Conservation (phyloP, 2,113 vertebrate genomes). For the Hylia prasina region DNA sequence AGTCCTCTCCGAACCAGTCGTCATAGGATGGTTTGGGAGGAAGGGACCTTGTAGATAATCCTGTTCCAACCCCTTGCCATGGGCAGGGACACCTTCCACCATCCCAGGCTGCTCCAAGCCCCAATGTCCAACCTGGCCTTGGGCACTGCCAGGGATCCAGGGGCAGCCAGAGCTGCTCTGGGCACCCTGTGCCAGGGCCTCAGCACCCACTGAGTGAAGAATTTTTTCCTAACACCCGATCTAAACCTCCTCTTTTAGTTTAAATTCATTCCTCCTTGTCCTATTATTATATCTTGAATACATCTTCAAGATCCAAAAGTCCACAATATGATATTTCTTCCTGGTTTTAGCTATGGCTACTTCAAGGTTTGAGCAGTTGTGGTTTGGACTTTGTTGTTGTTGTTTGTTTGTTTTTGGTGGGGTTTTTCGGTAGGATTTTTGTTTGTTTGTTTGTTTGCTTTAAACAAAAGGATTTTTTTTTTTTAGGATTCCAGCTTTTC, state of each 20-base stretch:
- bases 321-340: neutral
- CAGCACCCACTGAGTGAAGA: fast-evolving
- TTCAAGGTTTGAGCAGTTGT: neutral
- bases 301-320: neutral
- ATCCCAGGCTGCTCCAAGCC: fast-evolving
- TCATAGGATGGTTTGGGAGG: neutral
- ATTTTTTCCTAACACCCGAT: neutral
- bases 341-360: neutral
- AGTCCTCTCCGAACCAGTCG: fast-evolving
- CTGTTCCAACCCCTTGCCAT: neutral
- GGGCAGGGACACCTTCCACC: neutral
- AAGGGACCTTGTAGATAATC: neutral
- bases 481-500: neutral
- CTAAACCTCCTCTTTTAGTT: neutral
- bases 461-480: neutral
- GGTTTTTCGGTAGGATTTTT: neutral
- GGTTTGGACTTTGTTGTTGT: neutral
- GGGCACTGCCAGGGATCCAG: neutral
- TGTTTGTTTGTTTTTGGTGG: no score
- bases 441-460: neutral
- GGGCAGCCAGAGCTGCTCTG: neutral
- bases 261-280: neutral
- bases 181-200: neutral
- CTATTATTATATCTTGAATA: neutral
- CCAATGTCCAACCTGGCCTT: fast-evolving